Conservation (phyloP, 1,140 invertebrate species). For the Oscheius sp. region DNA sequence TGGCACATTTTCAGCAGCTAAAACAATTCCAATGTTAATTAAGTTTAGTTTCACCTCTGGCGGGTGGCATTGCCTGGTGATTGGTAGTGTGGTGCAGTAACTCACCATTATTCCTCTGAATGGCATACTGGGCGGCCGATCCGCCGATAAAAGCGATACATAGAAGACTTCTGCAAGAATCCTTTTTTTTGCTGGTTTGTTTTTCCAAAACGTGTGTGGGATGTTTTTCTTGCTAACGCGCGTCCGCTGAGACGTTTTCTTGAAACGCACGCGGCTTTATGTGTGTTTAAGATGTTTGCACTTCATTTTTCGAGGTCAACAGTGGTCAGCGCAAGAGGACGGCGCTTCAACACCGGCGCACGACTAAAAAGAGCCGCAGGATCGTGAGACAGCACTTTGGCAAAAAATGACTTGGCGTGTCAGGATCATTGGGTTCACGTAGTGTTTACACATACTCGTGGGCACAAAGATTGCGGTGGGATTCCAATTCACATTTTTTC, state of each 20-base stretch:
- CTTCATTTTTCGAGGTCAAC: slow-evolving; percentile 9
- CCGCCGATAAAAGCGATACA: slow-evolving; percentile 8
- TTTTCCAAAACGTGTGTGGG: background rate
- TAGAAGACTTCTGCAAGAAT: slow-evolving; percentile 23
- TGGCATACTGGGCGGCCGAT: slow-evolving; percentile 20
- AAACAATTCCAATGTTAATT: too few species aligned
- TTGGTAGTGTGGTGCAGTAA: background rate
- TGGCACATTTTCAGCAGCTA: slow-evolving; percentile 15
- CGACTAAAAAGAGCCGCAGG: slow-evolving; percentile 3
- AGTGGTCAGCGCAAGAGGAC: slow-evolving; percentile 5
- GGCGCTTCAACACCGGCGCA: slow-evolving; percentile 3
- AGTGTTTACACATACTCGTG: slow-evolving; percentile 21
- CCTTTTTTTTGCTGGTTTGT: background rate
- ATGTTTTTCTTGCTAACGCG: background rate
- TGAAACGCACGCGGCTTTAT: background rate
- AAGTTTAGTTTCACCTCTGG: too few species aligned
- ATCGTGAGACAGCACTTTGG: background rate
- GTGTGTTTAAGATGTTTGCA: background rate
- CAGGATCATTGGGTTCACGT: slow-evolving; percentile 11
- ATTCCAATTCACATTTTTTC: too few species aligned
- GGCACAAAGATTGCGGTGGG: too few species aligned
- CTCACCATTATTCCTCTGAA: background rate
- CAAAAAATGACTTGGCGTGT: too few species aligned
- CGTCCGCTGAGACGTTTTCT: background rate
- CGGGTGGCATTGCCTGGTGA: slow-evolving; percentile 6